Percentiles rank a stretch among this genome's conserved stretches.
These are phyloP conservation scores for Etia nguti DNA, from an alignment of 2,113 vertebrate genomes.

Conservation along the genomic window DNA sequence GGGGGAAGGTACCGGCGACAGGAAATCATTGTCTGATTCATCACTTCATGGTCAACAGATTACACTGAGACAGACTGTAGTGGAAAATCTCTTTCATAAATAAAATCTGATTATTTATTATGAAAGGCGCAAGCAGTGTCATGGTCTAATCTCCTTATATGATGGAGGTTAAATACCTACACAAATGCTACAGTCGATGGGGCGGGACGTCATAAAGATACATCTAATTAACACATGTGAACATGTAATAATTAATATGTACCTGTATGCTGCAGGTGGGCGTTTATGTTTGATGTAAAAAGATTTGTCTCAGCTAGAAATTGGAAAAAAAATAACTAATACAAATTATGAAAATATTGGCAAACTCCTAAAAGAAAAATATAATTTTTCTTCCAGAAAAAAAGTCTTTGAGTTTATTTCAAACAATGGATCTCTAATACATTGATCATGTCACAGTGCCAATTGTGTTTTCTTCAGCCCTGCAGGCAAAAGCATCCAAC, in stretches of 20 bases:
- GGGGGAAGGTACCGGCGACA: constrained; percentile 21
- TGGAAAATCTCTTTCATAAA: constrained; percentile 25
- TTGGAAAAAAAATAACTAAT: not conserved
- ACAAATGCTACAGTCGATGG: not conserved
- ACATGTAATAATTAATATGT: not conserved
- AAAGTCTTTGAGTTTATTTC: not conserved
- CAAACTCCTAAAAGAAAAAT: not conserved
- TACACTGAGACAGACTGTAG: constrained; percentile 14
- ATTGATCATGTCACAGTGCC: constrained; percentile 14
- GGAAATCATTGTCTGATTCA: constrained; percentile 61
- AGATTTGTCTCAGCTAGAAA: not conserved
- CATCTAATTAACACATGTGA: not conserved
- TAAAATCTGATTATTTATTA: constrained; percentile 26
- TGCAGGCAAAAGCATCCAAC: not conserved
- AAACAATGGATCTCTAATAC: not conserved
- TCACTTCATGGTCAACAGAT: constrained; percentile 35
- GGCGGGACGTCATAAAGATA: not conserved
- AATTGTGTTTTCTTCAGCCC: not conserved
- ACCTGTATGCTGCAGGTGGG: not conserved
- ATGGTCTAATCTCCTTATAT: not conserved
- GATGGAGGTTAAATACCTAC: not conserved
- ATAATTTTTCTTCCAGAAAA: not conserved
- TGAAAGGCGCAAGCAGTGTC: not conserved
- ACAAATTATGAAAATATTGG: not conserved
- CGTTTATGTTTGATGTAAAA: not conserved